phyloP scores from a whole-genome alignment of 2,113 vertebrate species.

The Notiomystis cincta region DNA sequence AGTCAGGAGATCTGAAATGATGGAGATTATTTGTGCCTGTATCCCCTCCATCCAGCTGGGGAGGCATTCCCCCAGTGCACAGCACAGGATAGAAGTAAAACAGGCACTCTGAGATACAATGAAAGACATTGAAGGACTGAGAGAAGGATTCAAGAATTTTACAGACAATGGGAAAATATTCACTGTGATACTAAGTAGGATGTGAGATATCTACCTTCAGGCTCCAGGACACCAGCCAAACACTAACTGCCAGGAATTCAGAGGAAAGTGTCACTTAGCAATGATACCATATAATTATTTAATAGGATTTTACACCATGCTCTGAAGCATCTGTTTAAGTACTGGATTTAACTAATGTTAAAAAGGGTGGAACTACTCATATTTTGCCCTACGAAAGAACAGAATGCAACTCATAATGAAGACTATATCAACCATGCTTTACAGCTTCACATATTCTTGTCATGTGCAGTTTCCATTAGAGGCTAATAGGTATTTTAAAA shows the following conservation, averaged over 20 bases:
- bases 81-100: background rate
- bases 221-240: background rate
- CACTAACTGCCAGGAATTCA: background rate
- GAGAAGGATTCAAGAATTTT: background rate
- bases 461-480: background rate
- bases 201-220: background rate
- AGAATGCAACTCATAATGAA: background rate
- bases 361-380: background rate
- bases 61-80: background rate
- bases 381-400: background rate
- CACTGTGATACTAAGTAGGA: background rate
- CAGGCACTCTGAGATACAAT: background rate
- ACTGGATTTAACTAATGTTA: background rate
- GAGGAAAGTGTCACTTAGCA: background rate
- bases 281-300: background rate
- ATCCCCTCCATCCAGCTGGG: background rate
- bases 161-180: background rate
- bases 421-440: background rate
- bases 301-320: background rate
- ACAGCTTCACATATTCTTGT: background rate
- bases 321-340: background rate
- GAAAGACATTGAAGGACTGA: background rate
- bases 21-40: background rate
- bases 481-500: background rate
- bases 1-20: background rate